Conservation (phyloP, 2,113 vertebrate species). For the Pelmatolapia mariae region DNA sequence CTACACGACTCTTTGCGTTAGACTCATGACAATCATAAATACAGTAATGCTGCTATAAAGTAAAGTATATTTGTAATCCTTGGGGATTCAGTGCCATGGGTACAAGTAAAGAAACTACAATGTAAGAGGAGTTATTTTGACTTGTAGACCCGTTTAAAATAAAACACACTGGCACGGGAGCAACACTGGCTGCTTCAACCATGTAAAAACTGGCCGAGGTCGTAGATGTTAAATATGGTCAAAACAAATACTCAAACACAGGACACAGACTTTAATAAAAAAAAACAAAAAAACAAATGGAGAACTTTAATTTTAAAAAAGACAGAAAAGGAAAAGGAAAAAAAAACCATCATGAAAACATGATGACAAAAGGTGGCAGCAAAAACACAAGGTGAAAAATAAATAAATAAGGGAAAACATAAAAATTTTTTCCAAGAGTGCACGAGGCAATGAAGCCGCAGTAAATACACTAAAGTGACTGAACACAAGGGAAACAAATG, state of each 20-base stretch:
- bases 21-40: neutral
- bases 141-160: neutral
- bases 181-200: neutral
- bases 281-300: neutral
- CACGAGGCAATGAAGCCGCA: rapidly evolving
- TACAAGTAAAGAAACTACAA: neutral
- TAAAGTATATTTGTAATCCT: neutral
- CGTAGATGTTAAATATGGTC: neutral
- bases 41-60: neutral
- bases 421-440: neutral
- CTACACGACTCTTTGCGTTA: neutral
- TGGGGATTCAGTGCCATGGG: neutral
- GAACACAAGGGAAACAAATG: neutral
- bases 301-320: neutral
- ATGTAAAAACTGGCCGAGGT: neutral
- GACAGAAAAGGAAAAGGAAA: neutral
- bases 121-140: neutral
- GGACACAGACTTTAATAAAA: neutral
- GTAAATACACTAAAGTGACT: neutral
- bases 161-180: neutral
- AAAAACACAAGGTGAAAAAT: neutral
- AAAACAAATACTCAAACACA: neutral
- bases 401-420: neutral
- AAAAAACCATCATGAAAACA: neutral
- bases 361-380: neutral